Percentiles rank a stretch among this genome's conserved stretches.
Conservation (phyloP, 1,140 invertebrate species). For the Drosophila nigromelanica region DNA sequence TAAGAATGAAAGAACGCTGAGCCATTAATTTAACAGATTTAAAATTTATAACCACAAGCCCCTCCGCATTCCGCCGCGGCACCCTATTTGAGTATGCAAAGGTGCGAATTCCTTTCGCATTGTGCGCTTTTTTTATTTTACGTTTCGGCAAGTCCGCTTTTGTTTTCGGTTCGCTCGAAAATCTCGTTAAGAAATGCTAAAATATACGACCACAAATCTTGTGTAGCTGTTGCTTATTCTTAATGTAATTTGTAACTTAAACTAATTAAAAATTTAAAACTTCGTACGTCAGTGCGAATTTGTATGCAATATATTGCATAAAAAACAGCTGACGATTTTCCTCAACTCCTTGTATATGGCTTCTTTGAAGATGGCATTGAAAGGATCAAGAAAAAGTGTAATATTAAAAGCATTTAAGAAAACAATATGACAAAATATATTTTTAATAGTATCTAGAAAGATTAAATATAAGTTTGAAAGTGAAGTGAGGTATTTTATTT, state of each 20-base stretch:
- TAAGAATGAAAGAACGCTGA: conserved; percentile 64
- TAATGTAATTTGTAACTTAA: conserved; percentile 77
- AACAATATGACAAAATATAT: too few relatives aligned
- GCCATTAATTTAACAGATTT: conserved; percentile 81
- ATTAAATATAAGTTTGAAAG: too few relatives aligned
- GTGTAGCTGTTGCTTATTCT: conserved; percentile 49
- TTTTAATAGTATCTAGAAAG: too few relatives aligned
- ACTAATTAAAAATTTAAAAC: conserved; percentile 78
- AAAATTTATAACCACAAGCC: conserved; percentile 79
- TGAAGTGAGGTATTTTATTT: too few relatives aligned
- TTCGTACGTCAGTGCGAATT: conserved; percentile 3
- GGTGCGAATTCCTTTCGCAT: conserved; percentile 66
- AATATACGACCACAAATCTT: conserved; percentile 77
- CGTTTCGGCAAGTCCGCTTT: conserved; percentile 36
- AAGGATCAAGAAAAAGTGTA: background rate
- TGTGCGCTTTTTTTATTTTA: conserved; percentile 19
- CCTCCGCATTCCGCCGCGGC: conserved; percentile 1
- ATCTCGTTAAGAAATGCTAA: conserved; percentile 80
- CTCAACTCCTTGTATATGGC: background rate
- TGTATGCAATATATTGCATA: background rate
- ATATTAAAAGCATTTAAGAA: too few relatives aligned
- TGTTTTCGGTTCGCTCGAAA: conserved; percentile 46
- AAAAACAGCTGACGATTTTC: conserved; percentile 13
- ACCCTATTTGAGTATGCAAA: conserved; percentile 76
- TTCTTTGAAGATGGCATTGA: background rate